phyloP scores from a whole-genome alignment of 2,113 vertebrate genomes.

The Hydrolagus affinis region DNA sequence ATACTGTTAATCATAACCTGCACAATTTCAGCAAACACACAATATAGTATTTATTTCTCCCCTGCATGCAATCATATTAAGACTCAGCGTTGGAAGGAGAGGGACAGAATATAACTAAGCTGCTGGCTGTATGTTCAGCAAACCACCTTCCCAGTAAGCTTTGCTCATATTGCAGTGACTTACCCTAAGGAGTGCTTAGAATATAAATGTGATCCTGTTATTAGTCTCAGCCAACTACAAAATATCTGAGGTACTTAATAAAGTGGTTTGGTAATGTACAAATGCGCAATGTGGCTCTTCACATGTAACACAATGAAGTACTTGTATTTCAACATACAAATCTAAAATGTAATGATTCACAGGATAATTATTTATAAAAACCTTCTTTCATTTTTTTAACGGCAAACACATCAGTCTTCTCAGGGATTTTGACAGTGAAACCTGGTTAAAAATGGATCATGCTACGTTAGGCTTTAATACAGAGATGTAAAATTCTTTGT shows the following conservation, averaged over 20 bases:
- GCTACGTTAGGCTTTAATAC: conserved; percentile 48
- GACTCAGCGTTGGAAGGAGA: neutral
- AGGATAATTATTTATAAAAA: conserved; percentile 61
- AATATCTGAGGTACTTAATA: conserved; percentile 74
- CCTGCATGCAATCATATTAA: neutral
- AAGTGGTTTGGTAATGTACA: conserved; percentile 72
- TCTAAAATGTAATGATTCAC: conserved; percentile 71
- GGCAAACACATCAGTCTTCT: conserved; percentile 45
- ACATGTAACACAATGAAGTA: conserved; percentile 72
- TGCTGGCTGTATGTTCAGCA: conserved; percentile 57
- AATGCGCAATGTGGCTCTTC: conserved; percentile 69
- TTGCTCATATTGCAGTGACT: conserved; percentile 69
- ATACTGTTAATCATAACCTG: neutral
- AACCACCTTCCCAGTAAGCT: conserved; percentile 61
- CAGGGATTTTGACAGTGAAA: conserved; percentile 44
- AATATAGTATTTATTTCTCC: neutral
- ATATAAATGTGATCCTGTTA: conserved; percentile 73
- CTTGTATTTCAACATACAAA: conserved; percentile 69
- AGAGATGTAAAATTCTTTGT: conserved; percentile 37
- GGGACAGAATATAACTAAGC: conserved; percentile 38
- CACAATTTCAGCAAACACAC: neutral
- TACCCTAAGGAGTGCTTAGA: conserved; percentile 73
- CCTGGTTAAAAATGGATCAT: conserved; percentile 42
- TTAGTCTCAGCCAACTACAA: conserved; percentile 75
- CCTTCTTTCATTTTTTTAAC: conserved; percentile 54